A percentile compares a stretch with the other conserved stretches of the same genome.
Conservation (phyloP, 2,888 invertebrate species). For the Ormia ochracea region DNA sequence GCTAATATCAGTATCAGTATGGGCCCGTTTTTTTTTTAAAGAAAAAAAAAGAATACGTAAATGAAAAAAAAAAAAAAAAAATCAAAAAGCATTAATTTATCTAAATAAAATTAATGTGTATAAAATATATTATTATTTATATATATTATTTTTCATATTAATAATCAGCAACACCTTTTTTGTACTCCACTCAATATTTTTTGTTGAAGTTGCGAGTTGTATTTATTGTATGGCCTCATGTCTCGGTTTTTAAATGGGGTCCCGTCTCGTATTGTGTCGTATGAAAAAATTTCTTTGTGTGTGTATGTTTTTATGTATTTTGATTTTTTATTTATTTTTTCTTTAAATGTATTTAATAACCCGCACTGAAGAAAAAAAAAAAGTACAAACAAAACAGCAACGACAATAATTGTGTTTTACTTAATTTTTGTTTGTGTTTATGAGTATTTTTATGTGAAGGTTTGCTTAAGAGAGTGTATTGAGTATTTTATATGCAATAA, state of each 20-base stretch:
- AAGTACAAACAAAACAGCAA: constrained; percentile 10
- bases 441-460: constrained; percentile 19
- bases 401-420: constrained; percentile 29
- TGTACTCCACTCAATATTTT: constrained; percentile 9
- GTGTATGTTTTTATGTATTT: neutral
- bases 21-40: neutral
- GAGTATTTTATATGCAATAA: constrained; percentile 37
- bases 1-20: constrained; percentile 1
- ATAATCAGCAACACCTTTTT: neutral
- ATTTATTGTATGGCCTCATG: constrained; percentile 57
- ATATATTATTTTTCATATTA: neutral
- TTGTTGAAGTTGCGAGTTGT: constrained; percentile 22
- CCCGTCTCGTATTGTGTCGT: constrained; percentile 51
- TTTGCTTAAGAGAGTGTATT: constrained; percentile 32
- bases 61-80: neutral
- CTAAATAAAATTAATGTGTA: neutral
- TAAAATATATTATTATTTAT: neutral
- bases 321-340: constrained; percentile 37
- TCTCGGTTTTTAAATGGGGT: constrained; percentile 52
- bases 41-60: neutral
- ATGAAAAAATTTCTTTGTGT: constrained; percentile 23
- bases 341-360: constrained; percentile 51
- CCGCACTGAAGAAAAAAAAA: constrained; percentile 46
- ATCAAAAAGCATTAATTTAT: neutral
- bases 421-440: constrained; percentile 21